Evolutionary conservation across 2,888 invertebrate species (phyloP), one percentile per base, ranked within the genome.

Genomic region (Cerastoderma edule): DNA sequence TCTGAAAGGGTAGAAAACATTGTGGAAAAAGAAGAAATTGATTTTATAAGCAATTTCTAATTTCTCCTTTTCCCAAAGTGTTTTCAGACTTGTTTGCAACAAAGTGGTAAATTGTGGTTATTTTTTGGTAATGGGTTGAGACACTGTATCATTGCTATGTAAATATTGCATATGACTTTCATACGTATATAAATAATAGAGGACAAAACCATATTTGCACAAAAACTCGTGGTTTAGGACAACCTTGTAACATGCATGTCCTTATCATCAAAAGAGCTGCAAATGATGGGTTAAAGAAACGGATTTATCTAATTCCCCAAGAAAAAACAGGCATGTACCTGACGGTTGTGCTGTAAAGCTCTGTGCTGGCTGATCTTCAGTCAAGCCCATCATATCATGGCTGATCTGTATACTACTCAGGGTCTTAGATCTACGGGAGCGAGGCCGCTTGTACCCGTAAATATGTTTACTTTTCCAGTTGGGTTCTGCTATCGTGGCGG

Each of bases 361-460:
- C 39, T 78, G 78, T 19, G 66, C 53, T 24, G 78, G 78, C 63
- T 73, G 53, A 30, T 73, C 70, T 22, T 33, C 24, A 8, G 54
- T 72, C 22, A 81, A 33, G 0, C 71, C 82, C 76, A 82, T 69
- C 67, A 82, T 56, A 32, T 80, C 83, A 66, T 78, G 80, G 54
- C 74, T 72, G 28, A 79, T 78, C 68, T 78, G 80, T 28, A 80
- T 72, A 63, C 81, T 84, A n/a, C 80, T 72, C 30, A 83, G 57
- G 3, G 84, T 83, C 67, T 83, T 85, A n/a, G 84, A 71, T 24
- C 83, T 63, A 22, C 82, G 48, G 30, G 67, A 66, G 32, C 83
- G 75, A 0, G 85, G 83, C 24, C 73, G 75, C 64, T 81, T 84
- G 68, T 87, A 87, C 16, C 84, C 85, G 53, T 80, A 87, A n/a